phyloP scores from a whole-genome alignment of 1,140 invertebrate genomes.

The Brachionus sp. region DNA sequence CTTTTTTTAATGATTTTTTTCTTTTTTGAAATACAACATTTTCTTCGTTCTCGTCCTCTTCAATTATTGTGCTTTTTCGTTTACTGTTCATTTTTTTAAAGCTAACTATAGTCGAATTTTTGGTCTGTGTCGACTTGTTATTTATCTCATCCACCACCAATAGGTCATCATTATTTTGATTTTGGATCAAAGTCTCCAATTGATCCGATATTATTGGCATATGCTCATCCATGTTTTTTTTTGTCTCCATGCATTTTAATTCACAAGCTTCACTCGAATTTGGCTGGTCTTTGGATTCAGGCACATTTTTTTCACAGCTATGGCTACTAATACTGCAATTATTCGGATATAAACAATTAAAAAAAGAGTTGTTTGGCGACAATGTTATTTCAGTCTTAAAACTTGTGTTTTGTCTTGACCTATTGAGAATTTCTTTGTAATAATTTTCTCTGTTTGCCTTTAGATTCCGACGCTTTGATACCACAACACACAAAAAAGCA shows the following conservation, averaged over 20 bases:
- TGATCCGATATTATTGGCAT: neutral
- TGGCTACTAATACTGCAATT: neutral
- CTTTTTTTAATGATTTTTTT: neutral
- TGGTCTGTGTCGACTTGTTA: slow-evolving; percentile 28
- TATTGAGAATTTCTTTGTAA: slow-evolving; percentile 25
- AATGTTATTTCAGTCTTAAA: neutral
- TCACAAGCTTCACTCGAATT: neutral
- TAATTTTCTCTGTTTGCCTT: slow-evolving; percentile 30
- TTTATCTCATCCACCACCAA: neutral
- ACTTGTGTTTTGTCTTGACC: slow-evolving; percentile 11
- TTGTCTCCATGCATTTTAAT: neutral
- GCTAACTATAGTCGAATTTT: neutral
- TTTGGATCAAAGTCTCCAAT: neutral
- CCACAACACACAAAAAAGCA: slow-evolving; percentile 16
- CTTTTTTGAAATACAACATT: neutral
- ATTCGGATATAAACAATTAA: neutral
- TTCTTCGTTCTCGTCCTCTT: neutral
- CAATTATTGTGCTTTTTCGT: neutral
- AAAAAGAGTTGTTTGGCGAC: slow-evolving; percentile 15
- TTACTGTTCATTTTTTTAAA: neutral
- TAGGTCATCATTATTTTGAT: neutral
- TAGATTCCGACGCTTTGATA: slow-evolving; percentile 12
- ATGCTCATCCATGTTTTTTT: neutral
- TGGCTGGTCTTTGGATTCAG: neutral
- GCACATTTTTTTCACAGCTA: neutral